Base-by-base conservation (phyloP, 2,797 vertebrate genomes). In the Eulemur rubriventer region DNA sequence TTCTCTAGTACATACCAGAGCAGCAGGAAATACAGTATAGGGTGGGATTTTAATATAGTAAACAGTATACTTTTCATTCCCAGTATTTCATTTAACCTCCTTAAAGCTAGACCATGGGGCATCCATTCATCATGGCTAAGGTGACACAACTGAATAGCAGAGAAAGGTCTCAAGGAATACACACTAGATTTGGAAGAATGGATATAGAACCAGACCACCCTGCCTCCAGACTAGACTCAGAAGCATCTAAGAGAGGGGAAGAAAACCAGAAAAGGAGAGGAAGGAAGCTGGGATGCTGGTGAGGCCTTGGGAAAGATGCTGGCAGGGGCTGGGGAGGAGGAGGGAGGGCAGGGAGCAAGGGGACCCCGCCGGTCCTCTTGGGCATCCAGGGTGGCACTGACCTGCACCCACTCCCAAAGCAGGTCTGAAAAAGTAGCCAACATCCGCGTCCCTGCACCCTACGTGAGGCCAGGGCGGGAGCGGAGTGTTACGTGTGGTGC, bases 401-500 rank as follows among this genome's bases (percentile, higher is more conserved):
- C 55, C 17, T 28, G 10, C 0, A 0, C 10, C 46, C 38, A 69
- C 7, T 63, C 24, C 67, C 67, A 38, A 91, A 22, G 35, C 35
- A 11, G 4, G 22, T 10, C 8, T 24, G 2, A 76, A 46, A 50
- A 78, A 78, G 48, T 2, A 55, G 79, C n/a, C n/a, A 6, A 22
- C 6, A 52, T 7, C 7, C 28, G 30, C 0, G 2, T 46, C 55
- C 55, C 55, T 2, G 2, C 6, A 33, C 13, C 24, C 65, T 26
- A 14, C 0, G 1, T 1, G 24, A 24, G 55, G 14, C 61, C 50
- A 83, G 70, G 26, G 63, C 30, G 33, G 46, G 24, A 59, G 70
- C 16, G 1, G 28, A 59, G 9, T 28, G 10, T 1, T 1, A 28
- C 0, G 7, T 38, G 41, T n/a, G 61, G 7, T 28, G 38, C 13